phyloP scores from a whole-genome alignment of 2,888 invertebrate genomes.

The Bimastos eiseni region DNA sequence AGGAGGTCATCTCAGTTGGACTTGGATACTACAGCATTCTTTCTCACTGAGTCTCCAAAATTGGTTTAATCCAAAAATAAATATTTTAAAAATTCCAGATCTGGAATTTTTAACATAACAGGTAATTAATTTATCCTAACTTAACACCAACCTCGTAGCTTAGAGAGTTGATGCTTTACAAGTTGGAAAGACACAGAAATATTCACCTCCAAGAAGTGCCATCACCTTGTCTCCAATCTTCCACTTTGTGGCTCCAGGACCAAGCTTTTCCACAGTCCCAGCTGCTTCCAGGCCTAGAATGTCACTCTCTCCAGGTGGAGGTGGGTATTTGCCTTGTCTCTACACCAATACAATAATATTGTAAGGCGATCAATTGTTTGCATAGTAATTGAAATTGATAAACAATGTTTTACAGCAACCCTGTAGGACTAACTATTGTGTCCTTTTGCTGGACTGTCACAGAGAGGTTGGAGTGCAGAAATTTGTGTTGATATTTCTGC shows the following conservation, averaged over 20 bases:
- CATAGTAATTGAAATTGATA: no score
- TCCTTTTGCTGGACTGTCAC: no score
- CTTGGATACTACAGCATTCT: background rate
- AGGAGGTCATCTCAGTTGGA: no score
- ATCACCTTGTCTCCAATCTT: conserved; percentile 59
- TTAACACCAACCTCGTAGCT: background rate
- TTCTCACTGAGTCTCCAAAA: background rate
- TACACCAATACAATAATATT: conserved; percentile 39
- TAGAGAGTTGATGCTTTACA: background rate
- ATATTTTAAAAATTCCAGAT: background rate
- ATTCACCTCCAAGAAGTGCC: conserved; percentile 58
- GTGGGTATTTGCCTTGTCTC: conserved; percentile 59
- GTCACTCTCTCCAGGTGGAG: conserved; percentile 57
- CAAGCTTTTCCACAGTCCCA: conserved; percentile 54
- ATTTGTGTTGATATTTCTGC: no score
- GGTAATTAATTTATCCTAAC: background rate
- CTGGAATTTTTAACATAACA: conserved; percentile 2
- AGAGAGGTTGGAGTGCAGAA: no score
- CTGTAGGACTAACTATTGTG: background rate
- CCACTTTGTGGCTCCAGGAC: conserved; percentile 49
- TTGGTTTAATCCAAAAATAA: background rate
- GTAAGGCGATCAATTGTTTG: background rate
- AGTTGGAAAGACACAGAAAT: background rate
- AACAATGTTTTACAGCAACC: background rate
- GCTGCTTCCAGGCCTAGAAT: conserved; percentile 62